Evolutionary conservation across 2,113 vertebrate genomes (phyloP).

Genomic region (Campylorhamphus procurvoides): DNA sequence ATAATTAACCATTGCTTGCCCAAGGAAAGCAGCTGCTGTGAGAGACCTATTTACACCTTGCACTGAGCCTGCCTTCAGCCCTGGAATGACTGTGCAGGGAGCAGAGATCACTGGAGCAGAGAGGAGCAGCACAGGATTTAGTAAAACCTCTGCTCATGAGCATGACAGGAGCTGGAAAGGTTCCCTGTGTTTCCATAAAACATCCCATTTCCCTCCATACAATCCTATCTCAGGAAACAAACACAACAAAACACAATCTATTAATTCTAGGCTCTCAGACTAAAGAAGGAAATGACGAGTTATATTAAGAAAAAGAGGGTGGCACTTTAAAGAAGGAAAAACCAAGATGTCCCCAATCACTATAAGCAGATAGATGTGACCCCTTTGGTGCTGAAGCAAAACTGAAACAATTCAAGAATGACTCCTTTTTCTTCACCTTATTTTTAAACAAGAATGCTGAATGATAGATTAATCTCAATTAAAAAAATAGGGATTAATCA

Average conservation of each 20-base stretch:
- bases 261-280: slow-evolving; percentile 29
- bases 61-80: neutral
- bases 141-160: neutral
- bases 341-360: neutral
- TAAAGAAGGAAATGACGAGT: slow-evolving; percentile 51
- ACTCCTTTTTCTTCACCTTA: neutral
- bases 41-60: neutral
- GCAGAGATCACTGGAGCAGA: neutral
- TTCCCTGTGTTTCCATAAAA: slow-evolving; percentile 36
- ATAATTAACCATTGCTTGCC: neutral
- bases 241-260: slow-evolving; percentile 29
- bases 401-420: neutral
- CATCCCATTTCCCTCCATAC: slow-evolving; percentile 56
- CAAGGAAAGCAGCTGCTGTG: neutral
- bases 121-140: neutral
- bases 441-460: neutral
- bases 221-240: slow-evolving; percentile 53
- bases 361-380: neutral
- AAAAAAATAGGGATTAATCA: neutral
- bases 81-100: neutral
- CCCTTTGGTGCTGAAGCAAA: neutral
- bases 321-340: neutral
- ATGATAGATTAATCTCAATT: neutral
- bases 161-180: slow-evolving; percentile 33
- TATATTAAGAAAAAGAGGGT: slow-evolving; percentile 24